Conservation (phyloP, 2,888 invertebrate genomes). For the Tenodera sinensis region DNA sequence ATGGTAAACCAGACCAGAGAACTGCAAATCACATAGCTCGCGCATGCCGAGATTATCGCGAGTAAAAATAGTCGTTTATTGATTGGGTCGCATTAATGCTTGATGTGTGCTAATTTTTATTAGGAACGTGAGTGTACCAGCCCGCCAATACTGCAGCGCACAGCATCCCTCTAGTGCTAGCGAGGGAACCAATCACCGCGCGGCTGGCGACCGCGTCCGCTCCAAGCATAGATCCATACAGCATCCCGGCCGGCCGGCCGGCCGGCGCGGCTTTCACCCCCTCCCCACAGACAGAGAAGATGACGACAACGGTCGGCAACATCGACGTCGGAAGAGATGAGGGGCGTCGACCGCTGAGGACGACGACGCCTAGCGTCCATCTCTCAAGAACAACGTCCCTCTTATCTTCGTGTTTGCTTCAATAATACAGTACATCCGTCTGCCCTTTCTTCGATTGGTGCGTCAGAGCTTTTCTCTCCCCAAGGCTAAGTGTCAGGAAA, state of each 20-base stretch:
- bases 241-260: constrained; percentile 24
- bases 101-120: background rate
- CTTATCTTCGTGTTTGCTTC: background rate
- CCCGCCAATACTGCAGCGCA: background rate
- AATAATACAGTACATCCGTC: background rate
- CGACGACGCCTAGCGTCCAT: background rate
- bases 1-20: too few relatives aligned
- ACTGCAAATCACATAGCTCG: background rate
- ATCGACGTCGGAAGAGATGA: background rate
- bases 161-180: constrained; percentile 3
- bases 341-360: constrained; percentile 16
- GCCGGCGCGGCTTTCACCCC: constrained; percentile 15
- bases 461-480: background rate
- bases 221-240: constrained; percentile 25
- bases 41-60: background rate
- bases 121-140: background rate
- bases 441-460: background rate
- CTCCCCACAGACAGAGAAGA: background rate
- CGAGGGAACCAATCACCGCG: constrained; percentile 16
- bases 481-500: background rate
- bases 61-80: background rate
- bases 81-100: background rate
- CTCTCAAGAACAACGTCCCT: background rate
- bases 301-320: background rate
- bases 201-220: background rate